These are phyloP conservation scores for Leuctra nigra DNA, from an alignment of 2,888 invertebrate species.

Conservation along the genomic window DNA sequence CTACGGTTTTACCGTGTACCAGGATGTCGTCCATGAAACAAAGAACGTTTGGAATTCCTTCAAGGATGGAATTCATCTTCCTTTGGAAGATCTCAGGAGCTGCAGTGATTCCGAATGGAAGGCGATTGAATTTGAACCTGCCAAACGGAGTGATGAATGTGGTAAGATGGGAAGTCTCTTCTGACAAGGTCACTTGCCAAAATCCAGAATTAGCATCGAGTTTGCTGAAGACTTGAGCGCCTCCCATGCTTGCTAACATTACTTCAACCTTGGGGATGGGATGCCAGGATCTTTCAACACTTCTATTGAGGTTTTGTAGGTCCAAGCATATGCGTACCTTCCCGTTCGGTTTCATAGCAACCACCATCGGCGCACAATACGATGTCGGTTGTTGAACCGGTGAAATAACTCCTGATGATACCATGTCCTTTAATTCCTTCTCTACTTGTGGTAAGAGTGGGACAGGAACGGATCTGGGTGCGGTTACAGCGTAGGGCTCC, in stretches of 20 bases:
- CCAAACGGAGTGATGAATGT: constrained; percentile 22
- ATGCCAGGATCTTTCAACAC: not conserved
- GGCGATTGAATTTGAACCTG: constrained; percentile 17
- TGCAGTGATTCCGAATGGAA: constrained; percentile 21
- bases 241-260: not conserved
- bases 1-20: constrained; percentile 29
- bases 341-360: constrained; percentile 12
- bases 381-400: too few relatives aligned
- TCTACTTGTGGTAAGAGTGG: too few relatives aligned
- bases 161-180: constrained; percentile 8
- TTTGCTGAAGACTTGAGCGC: constrained; percentile 6
- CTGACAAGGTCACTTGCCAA: constrained; percentile 17
- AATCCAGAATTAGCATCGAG: constrained; percentile 19
- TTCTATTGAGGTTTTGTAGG: not conserved
- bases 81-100: constrained; percentile 26
- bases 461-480: too few relatives aligned
- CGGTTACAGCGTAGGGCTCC: too few relatives aligned
- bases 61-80: constrained; percentile 28
- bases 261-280: not conserved
- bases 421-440: too few relatives aligned
- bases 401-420: too few relatives aligned
- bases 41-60: constrained; percentile 27
- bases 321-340: constrained; percentile 15
- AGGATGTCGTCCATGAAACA: constrained; percentile 32
- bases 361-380: not conserved